Evolutionary conservation across 2,888 invertebrate species (phyloP).

Genomic region (Orthonevra nobilis): DNA sequence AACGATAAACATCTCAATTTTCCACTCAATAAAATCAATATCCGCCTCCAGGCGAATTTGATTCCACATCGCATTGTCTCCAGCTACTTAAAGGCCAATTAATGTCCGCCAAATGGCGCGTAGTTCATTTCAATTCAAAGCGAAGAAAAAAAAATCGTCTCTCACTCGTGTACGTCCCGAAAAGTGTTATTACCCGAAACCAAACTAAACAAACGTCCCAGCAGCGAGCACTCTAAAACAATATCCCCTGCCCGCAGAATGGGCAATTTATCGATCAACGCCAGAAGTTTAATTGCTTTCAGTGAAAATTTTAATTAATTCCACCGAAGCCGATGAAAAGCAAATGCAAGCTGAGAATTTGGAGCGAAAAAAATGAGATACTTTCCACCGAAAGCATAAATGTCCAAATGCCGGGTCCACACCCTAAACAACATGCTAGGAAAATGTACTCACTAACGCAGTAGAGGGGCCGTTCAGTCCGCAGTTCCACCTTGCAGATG

Average conservation of each 20-base stretch:
- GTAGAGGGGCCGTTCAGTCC: no score
- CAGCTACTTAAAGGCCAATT: conserved; percentile 46
- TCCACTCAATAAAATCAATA: conserved; percentile 53
- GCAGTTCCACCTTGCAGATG: conserved; percentile 4
- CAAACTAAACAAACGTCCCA: conserved; percentile 58
- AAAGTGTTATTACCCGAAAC: conserved; percentile 6
- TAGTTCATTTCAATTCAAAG: conserved; percentile 45
- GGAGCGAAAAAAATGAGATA: conserved; percentile 19
- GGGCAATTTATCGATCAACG: conserved; percentile 57
- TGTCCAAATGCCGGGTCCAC: conserved; percentile 30
- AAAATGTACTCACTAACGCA: conserved; percentile 20
- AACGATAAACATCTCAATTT: conserved; percentile 44
- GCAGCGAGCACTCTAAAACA: conserved; percentile 41
- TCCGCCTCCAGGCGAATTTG: conserved; percentile 2
- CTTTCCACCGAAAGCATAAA: conserved; percentile 1
- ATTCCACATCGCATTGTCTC: conserved; percentile 46
- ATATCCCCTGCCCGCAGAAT: conserved; percentile 45
- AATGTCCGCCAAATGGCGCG: conserved; percentile 48
- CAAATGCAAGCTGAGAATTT: background rate
- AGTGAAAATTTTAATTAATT: conserved; percentile 46
- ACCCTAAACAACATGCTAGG: conserved; percentile 13
- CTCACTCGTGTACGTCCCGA: conserved; percentile 12
- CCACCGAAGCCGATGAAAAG: background rate
- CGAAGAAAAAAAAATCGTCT: conserved; percentile 11
- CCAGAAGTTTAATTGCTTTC: conserved; percentile 57